Percentiles rank a stretch among this genome's conserved stretches.
These are phyloP conservation scores for Polypedilum vanderplanki DNA, from an alignment of 1,140 invertebrate species.

Conservation along the genomic window DNA sequence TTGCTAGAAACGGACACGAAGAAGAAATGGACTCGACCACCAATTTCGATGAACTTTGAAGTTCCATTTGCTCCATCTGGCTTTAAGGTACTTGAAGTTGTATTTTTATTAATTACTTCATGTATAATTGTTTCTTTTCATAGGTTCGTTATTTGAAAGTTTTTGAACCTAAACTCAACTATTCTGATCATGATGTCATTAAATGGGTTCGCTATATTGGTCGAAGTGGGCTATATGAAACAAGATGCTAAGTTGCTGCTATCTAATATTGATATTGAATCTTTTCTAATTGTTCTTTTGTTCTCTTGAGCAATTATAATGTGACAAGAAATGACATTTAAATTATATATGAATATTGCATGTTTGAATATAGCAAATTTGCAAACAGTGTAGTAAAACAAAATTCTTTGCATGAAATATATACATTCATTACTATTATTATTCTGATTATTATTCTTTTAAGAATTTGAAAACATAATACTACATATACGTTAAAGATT, in stretches of 20 bases:
- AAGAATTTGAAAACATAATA: neutral
- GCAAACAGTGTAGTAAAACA: neutral
- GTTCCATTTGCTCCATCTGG: conserved; percentile 96
- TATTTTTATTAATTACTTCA: neutral
- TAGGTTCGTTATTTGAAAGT: conserved; percentile 98
- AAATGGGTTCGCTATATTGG: conserved; percentile 99
- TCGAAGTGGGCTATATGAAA: conserved; percentile 97
- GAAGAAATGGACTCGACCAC: conserved; percentile 99
- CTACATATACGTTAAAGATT: neutral
- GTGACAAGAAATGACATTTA: conserved; percentile 6
- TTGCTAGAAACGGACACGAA: conserved; percentile 97
- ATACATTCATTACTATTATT: neutral
- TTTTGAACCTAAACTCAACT: conserved; percentile 99
- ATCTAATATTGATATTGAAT: neutral
- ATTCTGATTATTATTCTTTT: neutral
- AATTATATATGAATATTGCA: neutral
- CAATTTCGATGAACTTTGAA: conserved; percentile 99
- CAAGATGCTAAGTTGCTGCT: conserved; percentile 75
- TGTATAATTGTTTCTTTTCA: conserved; percentile 30
- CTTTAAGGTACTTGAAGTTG: conserved; percentile 59
- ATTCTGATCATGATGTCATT: conserved; percentile 99
- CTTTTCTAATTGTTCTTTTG: neutral
- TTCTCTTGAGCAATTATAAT: neutral
- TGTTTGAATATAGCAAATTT: neutral
- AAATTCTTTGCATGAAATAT: neutral